phyloP scores from a whole-genome alignment of 1,140 invertebrate genomes.

The Polypedilum vanderplanki region DNA sequence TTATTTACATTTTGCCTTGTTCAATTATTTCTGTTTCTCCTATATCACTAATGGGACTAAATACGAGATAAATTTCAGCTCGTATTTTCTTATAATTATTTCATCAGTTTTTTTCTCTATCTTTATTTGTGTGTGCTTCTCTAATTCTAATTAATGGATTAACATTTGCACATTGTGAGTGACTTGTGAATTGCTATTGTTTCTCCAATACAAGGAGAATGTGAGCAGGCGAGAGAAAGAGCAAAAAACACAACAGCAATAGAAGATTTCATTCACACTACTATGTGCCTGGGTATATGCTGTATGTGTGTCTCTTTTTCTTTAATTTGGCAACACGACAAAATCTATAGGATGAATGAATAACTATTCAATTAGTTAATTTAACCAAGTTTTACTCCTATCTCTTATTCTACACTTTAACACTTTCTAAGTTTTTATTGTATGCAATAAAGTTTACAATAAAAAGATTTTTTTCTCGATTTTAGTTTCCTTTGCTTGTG shows the following conservation, averaged over 20 bases:
- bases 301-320: background rate
- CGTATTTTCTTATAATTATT: too few species aligned
- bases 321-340: conserved; percentile 4
- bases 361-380: background rate
- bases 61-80: too few species aligned
- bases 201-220: background rate
- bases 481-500: background rate
- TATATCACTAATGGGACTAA: too few species aligned
- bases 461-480: background rate
- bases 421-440: background rate
- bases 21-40: too few species aligned
- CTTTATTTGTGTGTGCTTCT: background rate
- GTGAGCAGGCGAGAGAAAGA: background rate
- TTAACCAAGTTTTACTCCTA: background rate
- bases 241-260: background rate
- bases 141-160: conserved; percentile 19
- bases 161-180: background rate
- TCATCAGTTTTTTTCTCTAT: background rate
- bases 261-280: conserved; percentile 17
- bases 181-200: background rate
- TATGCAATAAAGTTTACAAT: background rate
- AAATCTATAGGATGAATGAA: background rate
- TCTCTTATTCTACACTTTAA: too few species aligned
- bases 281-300: conserved; percentile 23
- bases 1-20: too few species aligned